Conservation (phyloP, 2,113 vertebrate species). For the Mungos mungo region DNA sequence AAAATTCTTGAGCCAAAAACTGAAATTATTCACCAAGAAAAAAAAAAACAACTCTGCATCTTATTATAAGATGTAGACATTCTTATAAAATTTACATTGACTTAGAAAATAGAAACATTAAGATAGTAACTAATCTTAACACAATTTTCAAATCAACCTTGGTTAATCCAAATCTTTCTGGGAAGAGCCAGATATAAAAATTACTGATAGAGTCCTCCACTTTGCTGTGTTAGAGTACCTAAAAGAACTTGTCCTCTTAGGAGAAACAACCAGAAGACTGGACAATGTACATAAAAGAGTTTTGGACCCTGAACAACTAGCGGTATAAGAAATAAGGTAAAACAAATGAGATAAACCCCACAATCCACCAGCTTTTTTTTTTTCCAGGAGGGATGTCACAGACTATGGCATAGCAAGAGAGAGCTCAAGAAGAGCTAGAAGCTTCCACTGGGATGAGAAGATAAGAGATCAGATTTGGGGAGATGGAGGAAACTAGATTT, state of each 20-base stretch:
- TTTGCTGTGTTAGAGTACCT: not conserved
- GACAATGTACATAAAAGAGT: not conserved
- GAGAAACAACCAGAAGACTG: not conserved
- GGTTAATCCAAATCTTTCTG: not conserved
- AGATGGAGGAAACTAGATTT: not conserved
- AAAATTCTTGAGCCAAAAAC: not conserved
- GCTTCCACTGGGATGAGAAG: not conserved
- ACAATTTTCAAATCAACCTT: not conserved
- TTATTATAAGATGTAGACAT: not conserved
- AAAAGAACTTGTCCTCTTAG: not conserved
- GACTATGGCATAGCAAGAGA: not conserved
- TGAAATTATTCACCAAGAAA: not conserved
- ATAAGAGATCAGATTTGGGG: not conserved
- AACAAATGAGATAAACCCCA: not conserved
- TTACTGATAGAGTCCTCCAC: not conserved
- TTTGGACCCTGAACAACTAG: not conserved
- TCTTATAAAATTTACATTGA: not conserved
- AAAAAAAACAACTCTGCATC: not conserved
- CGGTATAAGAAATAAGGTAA: not conserved
- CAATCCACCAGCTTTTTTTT: not conserved
- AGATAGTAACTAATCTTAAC: not conserved
- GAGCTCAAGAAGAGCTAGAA: not conserved
- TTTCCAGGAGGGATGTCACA: not conserved
- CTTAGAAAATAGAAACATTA: conserved; percentile 13
- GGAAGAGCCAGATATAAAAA: not conserved